These are phyloP conservation scores for Sialis lutaria DNA, from an alignment of 2,888 invertebrate genomes.

Conservation along the genomic window DNA sequence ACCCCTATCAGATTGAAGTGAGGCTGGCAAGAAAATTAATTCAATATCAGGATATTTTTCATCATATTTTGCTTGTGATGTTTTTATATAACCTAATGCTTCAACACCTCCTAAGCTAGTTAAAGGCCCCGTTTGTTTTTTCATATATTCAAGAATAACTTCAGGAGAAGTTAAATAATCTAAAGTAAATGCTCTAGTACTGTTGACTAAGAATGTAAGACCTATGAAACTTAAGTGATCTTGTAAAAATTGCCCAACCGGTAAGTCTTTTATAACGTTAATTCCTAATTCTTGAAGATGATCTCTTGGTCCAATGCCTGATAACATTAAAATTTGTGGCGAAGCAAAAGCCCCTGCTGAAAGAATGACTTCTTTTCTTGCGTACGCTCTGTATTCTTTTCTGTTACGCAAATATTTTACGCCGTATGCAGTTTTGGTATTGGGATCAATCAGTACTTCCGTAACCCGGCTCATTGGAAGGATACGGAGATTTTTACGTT, in stretches of 20 bases:
- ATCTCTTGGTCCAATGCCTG: slow-evolving; percentile 28
- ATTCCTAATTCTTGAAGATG: slow-evolving; percentile 19
- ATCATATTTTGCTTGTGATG: slow-evolving; percentile 28
- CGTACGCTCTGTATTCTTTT: slow-evolving; percentile 15
- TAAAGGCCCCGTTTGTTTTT: slow-evolving; percentile 20
- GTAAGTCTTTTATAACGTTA: slow-evolving; percentile 21
- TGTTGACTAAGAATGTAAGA: slow-evolving; percentile 24
- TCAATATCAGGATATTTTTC: slow-evolving; percentile 38
- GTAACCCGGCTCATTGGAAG: slow-evolving; percentile 43
- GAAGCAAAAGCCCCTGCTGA: slow-evolving; percentile 39
- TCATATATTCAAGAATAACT: background rate
- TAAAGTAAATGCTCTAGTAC: slow-evolving; percentile 22
- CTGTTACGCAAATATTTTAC: slow-evolving; percentile 41
- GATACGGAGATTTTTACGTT: slow-evolving; percentile 47
- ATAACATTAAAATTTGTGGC: slow-evolving; percentile 38
- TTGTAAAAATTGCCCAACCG: slow-evolving; percentile 19
- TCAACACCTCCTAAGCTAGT: slow-evolving; percentile 37
- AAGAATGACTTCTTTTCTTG: slow-evolving; percentile 32
- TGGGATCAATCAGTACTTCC: slow-evolving; percentile 43
- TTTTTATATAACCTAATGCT: slow-evolving; percentile 39
- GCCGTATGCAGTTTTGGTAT: slow-evolving; percentile 44
- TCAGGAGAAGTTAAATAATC: slow-evolving; percentile 19
- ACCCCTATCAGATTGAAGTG: slow-evolving; percentile 34
- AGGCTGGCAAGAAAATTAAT: slow-evolving; percentile 35
- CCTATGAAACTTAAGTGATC: slow-evolving; percentile 3